A percentile compares a stretch with the other conserved stretches of the same genome.
phyloP scores from a whole-genome alignment of 1,140 invertebrate species.

The Rhagoletis pomonella region DNA sequence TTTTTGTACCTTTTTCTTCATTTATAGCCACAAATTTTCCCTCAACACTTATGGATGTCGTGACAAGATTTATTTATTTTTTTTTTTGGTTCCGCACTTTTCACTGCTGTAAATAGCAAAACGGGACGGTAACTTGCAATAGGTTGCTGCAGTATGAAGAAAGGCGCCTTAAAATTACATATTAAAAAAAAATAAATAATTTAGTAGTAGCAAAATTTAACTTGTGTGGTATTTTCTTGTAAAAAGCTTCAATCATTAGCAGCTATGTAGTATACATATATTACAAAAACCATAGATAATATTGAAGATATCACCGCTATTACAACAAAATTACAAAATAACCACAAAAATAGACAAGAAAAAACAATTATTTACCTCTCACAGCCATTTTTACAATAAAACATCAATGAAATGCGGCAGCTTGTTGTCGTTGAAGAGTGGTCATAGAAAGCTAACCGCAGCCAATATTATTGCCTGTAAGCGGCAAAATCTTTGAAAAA shows the following conservation, averaged over 20 bases:
- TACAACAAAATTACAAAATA: not conserved
- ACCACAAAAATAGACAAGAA: not conserved
- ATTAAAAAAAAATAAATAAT: not conserved
- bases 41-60: not conserved
- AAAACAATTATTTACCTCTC: not conserved
- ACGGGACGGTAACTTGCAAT: no score
- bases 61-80: not conserved
- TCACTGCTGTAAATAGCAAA: not conserved
- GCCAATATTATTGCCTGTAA: not conserved
- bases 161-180: not conserved
- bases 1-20: constrained; percentile 58
- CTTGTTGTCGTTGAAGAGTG: not conserved
- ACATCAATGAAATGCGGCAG: not conserved
- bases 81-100: not conserved
- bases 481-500: not conserved
- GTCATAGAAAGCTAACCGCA: constrained; percentile 9
- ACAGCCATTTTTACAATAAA: not conserved
- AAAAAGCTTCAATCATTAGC: constrained; percentile 11
- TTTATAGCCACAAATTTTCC: constrained; percentile 9
- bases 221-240: not conserved
- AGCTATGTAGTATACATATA: no score
- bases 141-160: not conserved
- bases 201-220: not conserved
- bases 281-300: no score
- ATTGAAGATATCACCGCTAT: not conserved